A percentile compares a stretch with the other conserved stretches of the same genome.
phyloP scores from a whole-genome alignment of 1,140 invertebrate species.

The Ericerus pela region DNA sequence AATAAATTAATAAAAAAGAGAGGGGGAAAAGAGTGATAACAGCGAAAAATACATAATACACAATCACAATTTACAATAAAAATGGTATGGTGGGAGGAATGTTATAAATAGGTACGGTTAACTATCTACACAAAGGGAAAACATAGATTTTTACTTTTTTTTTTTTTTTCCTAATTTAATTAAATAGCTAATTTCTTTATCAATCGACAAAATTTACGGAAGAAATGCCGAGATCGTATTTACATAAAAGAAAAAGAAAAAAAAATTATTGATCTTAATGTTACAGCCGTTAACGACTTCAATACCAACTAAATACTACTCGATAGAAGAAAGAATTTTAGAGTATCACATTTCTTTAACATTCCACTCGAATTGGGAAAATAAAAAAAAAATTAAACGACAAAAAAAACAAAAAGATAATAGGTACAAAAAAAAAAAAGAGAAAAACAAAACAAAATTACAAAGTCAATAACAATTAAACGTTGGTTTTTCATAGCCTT shows the following conservation, averaged over 20 bases:
- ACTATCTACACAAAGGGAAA: neutral
- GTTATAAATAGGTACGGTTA: constrained; percentile 2
- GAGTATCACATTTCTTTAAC: too few species aligned
- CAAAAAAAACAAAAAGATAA: neutral
- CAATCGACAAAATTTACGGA: neutral
- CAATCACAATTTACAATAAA: constrained; percentile 1
- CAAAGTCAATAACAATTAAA: neutral
- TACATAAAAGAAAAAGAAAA: neutral
- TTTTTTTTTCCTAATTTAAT: neutral
- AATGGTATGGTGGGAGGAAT: constrained; percentile 9
- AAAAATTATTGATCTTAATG: neutral
- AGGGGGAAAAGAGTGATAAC: too few species aligned
- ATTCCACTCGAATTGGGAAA: neutral
- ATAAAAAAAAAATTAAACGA: neutral
- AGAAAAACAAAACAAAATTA: neutral
- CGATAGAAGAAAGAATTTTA: neutral
- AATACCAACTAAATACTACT: neutral
- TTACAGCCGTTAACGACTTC: neutral
- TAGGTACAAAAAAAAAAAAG: neutral
- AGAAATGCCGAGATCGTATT: neutral
- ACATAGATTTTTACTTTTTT: too few species aligned
- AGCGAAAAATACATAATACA: neutral
- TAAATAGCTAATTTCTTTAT: neutral
- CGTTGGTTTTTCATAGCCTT: too few species aligned
- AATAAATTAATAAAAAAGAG: too few species aligned